These are phyloP conservation scores for Agrochola lychnidis DNA, from an alignment of 2,888 invertebrate species.

Conservation along the genomic window DNA sequence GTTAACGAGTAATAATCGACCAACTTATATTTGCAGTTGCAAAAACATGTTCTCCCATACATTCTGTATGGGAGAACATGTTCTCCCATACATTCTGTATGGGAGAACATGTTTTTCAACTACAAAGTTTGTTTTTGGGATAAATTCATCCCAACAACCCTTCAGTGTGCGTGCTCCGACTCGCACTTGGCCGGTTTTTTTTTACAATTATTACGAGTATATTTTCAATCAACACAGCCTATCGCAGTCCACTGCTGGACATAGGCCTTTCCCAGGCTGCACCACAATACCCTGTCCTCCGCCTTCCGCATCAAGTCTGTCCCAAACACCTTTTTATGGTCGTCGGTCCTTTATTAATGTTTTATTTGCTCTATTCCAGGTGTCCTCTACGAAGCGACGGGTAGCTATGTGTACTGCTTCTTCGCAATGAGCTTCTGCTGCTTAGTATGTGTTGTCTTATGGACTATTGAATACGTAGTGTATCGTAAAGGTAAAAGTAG, in stretches of 20 bases:
- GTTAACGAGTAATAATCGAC: too few species aligned
- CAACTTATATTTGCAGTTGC: too few species aligned
- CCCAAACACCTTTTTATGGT: not conserved
- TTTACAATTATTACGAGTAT: not conserved
- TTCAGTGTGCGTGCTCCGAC: too few species aligned
- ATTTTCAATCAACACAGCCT: not conserved
- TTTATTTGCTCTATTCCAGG: constrained; percentile 73
- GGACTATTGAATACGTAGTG: constrained; percentile 89
- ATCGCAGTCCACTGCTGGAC: not conserved
- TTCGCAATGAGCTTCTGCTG: constrained; percentile 92
- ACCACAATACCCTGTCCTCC: not conserved
- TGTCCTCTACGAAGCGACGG: constrained; percentile 88
- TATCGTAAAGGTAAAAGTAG: constrained; percentile 57
- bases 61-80: too few species aligned
- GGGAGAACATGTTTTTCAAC: too few species aligned
- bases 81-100: too few species aligned
- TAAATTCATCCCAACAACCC: too few species aligned
- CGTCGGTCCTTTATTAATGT: not conserved
- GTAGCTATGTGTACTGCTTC: constrained; percentile 92
- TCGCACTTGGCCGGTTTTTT: too few species aligned
- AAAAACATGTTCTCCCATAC: too few species aligned
- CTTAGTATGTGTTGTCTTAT: constrained; percentile 92
- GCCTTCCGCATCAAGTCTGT: not conserved
- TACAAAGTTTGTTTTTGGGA: too few species aligned
- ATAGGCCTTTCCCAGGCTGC: not conserved